Evolutionary conservation across 1,140 invertebrate species (phyloP), one percentile per base, ranked within the genome.

Genomic region (Metopolophium dirhodum): DNA sequence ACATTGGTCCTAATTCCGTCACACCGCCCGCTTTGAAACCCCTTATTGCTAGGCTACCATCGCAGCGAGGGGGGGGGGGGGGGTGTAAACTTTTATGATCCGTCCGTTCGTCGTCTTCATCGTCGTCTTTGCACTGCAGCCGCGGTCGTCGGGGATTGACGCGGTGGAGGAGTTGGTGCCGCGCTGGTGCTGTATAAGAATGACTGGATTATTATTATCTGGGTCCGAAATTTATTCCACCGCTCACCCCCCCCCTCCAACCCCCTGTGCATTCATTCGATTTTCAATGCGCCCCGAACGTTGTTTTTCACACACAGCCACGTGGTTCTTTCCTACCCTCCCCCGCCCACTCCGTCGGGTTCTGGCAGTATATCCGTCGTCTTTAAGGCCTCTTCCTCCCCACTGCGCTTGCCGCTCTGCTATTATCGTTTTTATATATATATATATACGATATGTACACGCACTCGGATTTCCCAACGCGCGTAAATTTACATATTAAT

Each of bases 171-270:
- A 54, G 35, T 47, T 6, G 23, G 23, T 47, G 83, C 41, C n/a
- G 45, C 26, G 23, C 23, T 47, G 37, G 23, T 41, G 51, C 30
- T 68, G 68, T n/a, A 47, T 47, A 54, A 88, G 68, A 51, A 49
- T 18, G n/a, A 85, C 82, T 86, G 82, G 91, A 93, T 93, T 93
- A 93, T 93, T 93, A 93, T 93, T 92, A 92, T 92, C 91, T 68
- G 77, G n/a, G 91, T 93, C 77, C 91, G 91, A 93, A 93, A 93
- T 93, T 93, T 86, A 86, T 93, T 93, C 82, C 82, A 1, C 7
- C 20, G 18, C 54, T 26, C 20, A n/a, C 6, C 20, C 89, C 22
- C 30, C 6, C 9, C 35, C 86, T 0, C 26, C 8, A 2, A 8
- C 11, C 11, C 11, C 4, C 4, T 26, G 14, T 0, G 30, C n/a